Conservation (phyloP, 2,888 invertebrate species). For the Cybosia mesomella region DNA sequence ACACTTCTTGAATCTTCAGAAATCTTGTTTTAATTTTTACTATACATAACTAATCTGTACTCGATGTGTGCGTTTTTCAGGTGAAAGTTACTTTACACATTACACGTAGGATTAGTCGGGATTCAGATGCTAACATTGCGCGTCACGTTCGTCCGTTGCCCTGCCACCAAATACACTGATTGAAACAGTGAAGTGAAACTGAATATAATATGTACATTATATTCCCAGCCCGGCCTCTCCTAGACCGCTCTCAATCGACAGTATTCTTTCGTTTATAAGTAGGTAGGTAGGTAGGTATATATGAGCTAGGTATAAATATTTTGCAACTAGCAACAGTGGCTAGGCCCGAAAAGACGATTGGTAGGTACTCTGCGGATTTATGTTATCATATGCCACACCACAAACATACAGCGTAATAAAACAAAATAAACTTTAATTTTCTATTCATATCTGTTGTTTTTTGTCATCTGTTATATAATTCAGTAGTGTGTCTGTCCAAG, state of each 20-base stretch:
- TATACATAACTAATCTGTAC: not conserved
- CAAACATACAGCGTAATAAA: not conserved
- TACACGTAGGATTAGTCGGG: not conserved
- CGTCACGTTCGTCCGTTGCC: not conserved
- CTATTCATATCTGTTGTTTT: not conserved
- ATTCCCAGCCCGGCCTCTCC: not conserved
- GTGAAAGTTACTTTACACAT: too few species aligned
- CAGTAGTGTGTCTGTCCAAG: too few species aligned
- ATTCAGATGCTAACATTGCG: not conserved
- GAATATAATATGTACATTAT: not conserved
- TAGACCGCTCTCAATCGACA: not conserved
- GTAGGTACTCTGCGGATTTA: not conserved
- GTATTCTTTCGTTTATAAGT: not conserved
- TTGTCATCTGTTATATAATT: not conserved
- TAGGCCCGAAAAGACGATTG: too few species aligned
- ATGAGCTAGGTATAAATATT: not conserved
- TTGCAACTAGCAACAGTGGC: not conserved
- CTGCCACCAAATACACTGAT: not conserved
- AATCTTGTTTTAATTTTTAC: not conserved
- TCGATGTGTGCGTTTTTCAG: not conserved
- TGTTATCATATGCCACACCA: not conserved
- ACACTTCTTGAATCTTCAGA: not conserved
- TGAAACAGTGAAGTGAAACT: not conserved
- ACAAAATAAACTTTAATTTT: not conserved
- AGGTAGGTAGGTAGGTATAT: not conserved